phyloP scores from a whole-genome alignment of 2,797 vertebrate genomes.

The Scolopax bukidnonensis region DNA sequence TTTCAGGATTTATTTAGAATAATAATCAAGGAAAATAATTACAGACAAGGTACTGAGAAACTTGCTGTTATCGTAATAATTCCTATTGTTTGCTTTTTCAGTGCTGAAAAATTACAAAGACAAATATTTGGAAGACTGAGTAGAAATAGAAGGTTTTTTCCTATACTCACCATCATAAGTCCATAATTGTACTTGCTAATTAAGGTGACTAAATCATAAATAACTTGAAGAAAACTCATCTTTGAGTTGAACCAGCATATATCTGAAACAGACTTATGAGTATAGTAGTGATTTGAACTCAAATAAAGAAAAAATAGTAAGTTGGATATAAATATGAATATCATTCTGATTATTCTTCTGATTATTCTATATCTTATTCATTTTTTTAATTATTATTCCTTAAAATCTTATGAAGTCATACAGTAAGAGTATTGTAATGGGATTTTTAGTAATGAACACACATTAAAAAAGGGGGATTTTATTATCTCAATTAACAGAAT shows the following conservation, averaged over 20 bases:
- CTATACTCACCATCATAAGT: not conserved
- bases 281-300: constrained; percentile 35
- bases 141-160: not conserved
- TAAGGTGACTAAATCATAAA: constrained; percentile 62
- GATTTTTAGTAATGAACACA: not conserved
- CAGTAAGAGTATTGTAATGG: not conserved
- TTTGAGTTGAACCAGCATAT: constrained; percentile 52
- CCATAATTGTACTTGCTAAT: not conserved
- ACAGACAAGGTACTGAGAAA: not conserved
- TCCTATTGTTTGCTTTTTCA: constrained; percentile 12
- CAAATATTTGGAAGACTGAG: constrained; percentile 13
- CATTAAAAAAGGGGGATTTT: not conserved
- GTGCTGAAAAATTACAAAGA: constrained; percentile 13
- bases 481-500: not conserved
- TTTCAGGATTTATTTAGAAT: not conserved
- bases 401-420: not conserved
- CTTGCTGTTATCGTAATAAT: not conserved
- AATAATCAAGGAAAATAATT: not conserved
- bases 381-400: not conserved
- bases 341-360: not conserved
- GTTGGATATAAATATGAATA: not conserved
- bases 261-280: constrained; percentile 53
- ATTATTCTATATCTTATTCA: too few species aligned
- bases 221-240: constrained; percentile 50
- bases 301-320: not conserved